Evolutionary conservation across 2,797 vertebrate genomes (phyloP).

Genomic region (Odontamblyopus lacepedii): DNA sequence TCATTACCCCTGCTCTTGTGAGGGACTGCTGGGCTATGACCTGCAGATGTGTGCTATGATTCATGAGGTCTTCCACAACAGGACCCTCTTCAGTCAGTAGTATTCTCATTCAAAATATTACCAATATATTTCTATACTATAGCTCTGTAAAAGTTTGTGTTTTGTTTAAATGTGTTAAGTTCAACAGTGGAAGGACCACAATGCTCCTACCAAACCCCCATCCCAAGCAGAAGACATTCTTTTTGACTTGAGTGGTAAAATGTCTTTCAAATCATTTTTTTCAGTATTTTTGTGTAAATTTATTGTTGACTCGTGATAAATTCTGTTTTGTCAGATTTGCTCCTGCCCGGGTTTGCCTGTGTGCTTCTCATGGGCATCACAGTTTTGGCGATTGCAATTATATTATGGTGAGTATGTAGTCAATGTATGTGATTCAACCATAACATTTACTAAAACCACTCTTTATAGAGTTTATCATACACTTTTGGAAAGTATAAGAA

Average conservation of each 20-base stretch:
- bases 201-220: constrained; percentile 24
- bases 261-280: neutral
- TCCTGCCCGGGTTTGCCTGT: constrained; percentile 72
- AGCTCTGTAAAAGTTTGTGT: neutral
- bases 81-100: constrained; percentile 82
- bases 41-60: constrained; percentile 77
- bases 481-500: no score
- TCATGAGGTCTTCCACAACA: constrained; percentile 82
- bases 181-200: constrained; percentile 20
- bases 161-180: constrained; percentile 31
- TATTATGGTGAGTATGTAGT: constrained; percentile 79
- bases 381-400: constrained; percentile 76
- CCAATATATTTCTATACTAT: no score
- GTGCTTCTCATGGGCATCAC: constrained; percentile 75
- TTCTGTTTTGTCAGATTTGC: constrained; percentile 64
- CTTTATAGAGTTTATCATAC: no score
- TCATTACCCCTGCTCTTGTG: constrained; percentile 82
- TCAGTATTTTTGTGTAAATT: neutral
- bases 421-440: neutral
- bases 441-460: neutral
- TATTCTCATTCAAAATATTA: neutral
- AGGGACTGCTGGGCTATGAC: constrained; percentile 49
- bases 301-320: neutral
- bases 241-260: constrained; percentile 46
- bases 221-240: constrained; percentile 27